Base-by-base conservation (phyloP, 92 coral and sea anemone species). In the Zoanthus solanderi region DNA sequence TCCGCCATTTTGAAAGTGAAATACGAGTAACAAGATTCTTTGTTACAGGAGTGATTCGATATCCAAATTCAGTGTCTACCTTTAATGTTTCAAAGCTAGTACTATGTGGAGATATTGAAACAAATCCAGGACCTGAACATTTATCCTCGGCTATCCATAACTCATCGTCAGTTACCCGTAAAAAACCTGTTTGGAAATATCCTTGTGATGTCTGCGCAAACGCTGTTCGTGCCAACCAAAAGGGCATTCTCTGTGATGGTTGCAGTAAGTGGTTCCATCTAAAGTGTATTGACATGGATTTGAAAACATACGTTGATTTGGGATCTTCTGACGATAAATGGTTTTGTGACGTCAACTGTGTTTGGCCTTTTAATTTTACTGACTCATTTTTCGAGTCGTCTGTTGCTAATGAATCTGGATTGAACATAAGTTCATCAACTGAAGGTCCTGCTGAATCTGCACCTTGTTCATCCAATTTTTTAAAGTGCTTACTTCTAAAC, bases 11-110 rank as follows among this genome's bases (percentile, higher is more conserved):
- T 54, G 88, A 57, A 12, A 9, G 14, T 57, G 63, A 72, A 45
- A 84, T 17, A 75, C 72, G 72, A 52, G 48, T 37, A 81, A 85
- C 60, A 53, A 80, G 75, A 73, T 85, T 56, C 48, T 37, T 14
- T 71, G 90, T 78, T 79, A 44, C 90, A 4, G 74, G 80, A 69
- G 79, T 88, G 72, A 37, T 53, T 79, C 90, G 90, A 50, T 79
- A 79, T 88, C 87, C 90, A 8, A 88, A 78, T 71, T 88, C 90
- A 31, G 76, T 87, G 65, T 76, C 89, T 44, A 87, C 89, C 44
- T 87, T 76, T 77, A 87, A 87, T 77, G 60, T 76, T 32, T 76
- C 75, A 16, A 76, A 83, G 67, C 37, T 87, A 37, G 85, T n/a
- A 60, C 75, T 34, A 32, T 87, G 89, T 77, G 89, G 84, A 76